Percentiles rank a stretch among this genome's conserved stretches.
These are phyloP conservation scores for Scaptomyza reducta DNA, from an alignment of 2,888 invertebrate genomes.

Conservation along the genomic window DNA sequence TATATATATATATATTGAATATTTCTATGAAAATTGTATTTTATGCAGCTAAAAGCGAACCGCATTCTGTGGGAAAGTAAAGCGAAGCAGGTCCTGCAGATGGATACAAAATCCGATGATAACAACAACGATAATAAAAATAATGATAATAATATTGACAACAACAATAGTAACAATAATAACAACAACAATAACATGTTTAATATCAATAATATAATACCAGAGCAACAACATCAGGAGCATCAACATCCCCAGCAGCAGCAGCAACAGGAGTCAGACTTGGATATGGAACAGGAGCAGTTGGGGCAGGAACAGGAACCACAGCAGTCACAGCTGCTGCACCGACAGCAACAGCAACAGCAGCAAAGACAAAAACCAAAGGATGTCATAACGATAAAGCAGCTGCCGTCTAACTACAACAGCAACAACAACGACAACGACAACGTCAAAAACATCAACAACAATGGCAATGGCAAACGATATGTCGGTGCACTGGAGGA, in stretches of 20 bases:
- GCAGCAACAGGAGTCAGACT: slow-evolving; percentile 20
- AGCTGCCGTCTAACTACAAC: slow-evolving; percentile 63
- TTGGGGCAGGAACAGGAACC: slow-evolving; percentile 31
- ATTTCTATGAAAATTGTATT: slow-evolving; percentile 20
- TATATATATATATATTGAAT: slow-evolving; percentile 2
- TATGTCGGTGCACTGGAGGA: slow-evolving; percentile 57
- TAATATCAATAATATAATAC: slow-evolving; percentile 58
- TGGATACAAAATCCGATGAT: slow-evolving; percentile 78
- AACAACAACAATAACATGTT: slow-evolving; percentile 41
- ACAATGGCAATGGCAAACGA: slow-evolving; percentile 45
- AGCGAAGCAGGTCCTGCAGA: slow-evolving; percentile 83
- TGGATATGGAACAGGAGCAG: slow-evolving; percentile 20
- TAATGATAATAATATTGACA: slow-evolving; percentile 45
- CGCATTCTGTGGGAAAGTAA: slow-evolving; percentile 84
- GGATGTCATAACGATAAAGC: slow-evolving; percentile 80
- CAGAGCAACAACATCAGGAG: slow-evolving; percentile 41
- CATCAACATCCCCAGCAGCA: slow-evolving; percentile 35
- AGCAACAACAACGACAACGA: slow-evolving; percentile 31
- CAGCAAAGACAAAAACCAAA: slow-evolving; percentile 67
- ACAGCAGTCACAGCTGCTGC: slow-evolving; percentile 33
- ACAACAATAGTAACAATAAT: slow-evolving; percentile 49
- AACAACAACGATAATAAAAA: slow-evolving; percentile 62
- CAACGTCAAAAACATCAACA: slow-evolving; percentile 36
- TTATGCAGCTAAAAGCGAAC: slow-evolving; percentile 83
- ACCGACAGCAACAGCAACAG: slow-evolving; percentile 46